phyloP scores from a whole-genome alignment of 2,113 vertebrate species.

The Chionomys nivalis region DNA sequence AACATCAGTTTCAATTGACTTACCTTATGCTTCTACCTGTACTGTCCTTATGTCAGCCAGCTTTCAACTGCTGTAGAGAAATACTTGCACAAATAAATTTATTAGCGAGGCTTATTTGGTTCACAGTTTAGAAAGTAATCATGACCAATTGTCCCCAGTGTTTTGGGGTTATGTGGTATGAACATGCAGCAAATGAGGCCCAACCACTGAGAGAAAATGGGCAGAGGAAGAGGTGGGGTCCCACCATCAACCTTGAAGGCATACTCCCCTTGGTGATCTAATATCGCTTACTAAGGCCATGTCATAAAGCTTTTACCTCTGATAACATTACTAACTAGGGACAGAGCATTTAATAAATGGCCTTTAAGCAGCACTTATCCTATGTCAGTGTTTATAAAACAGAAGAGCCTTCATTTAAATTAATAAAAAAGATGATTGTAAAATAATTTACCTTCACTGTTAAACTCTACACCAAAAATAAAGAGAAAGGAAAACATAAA shows the following conservation, averaged over 20 bases:
- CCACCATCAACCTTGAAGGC: not conserved
- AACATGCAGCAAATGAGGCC: not conserved
- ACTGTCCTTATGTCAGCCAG: no score
- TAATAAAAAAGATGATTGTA: not conserved
- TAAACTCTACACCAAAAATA: not conserved
- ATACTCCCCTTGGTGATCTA: no score
- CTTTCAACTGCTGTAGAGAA: not conserved
- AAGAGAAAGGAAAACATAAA: not conserved
- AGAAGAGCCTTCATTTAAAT: not conserved
- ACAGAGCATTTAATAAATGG: not conserved
- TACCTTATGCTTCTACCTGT: not conserved
- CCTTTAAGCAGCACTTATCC: not conserved
- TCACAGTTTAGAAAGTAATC: not conserved
- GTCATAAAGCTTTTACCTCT: not conserved
- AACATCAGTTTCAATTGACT: not conserved
- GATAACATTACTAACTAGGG: not conserved
- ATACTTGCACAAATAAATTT: not conserved
- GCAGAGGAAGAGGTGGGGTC: not conserved
- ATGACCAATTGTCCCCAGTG: not conserved
- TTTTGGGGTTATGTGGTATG: not conserved
- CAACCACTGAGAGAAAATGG: no score
- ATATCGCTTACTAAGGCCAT: no score
- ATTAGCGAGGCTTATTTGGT: not conserved
- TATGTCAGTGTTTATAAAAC: not conserved
- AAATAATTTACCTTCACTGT: not conserved